A percentile compares a stretch with the other conserved stretches of the same genome.
phyloP scores from a whole-genome alignment of 2,113 vertebrate genomes.

The Microtus montanus region DNA sequence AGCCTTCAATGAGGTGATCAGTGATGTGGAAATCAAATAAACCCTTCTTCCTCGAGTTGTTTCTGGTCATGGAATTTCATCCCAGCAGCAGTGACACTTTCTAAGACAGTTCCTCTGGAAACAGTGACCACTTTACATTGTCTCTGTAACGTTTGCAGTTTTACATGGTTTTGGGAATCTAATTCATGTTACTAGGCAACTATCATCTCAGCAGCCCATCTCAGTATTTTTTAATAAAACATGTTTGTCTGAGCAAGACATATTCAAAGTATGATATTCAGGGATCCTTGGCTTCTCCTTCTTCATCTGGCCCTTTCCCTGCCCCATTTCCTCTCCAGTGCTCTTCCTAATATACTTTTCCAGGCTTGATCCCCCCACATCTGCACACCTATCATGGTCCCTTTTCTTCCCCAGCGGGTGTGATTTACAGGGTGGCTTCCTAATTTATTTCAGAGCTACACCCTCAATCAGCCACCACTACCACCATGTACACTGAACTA shows the following conservation, averaged over 20 bases:
- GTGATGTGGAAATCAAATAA: background rate
- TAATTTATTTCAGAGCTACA: background rate
- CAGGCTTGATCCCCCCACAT: fast-evolving
- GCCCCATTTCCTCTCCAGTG: background rate
- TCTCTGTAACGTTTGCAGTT: background rate
- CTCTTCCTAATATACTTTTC: background rate
- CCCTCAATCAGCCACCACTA: background rate
- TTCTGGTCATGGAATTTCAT: background rate
- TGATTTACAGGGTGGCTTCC: background rate
- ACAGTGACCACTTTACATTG: background rate
- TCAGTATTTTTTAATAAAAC: background rate
- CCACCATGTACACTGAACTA: background rate
- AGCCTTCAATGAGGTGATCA: background rate
- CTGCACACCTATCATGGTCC: background rate
- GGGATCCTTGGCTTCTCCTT: background rate
- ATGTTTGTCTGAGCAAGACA: background rate
- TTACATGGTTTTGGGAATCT: background rate
- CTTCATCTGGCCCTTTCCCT: background rate
- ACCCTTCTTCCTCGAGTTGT: background rate
- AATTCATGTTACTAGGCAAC: background rate
- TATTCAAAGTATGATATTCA: background rate
- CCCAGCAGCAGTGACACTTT: no score
- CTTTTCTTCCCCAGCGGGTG: background rate
- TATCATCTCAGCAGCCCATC: background rate
- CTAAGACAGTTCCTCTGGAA: background rate